Percentiles rank a stretch among this genome's conserved stretches.
Conservation (phyloP, 2,888 invertebrate species). For the Sesamia inferens region DNA sequence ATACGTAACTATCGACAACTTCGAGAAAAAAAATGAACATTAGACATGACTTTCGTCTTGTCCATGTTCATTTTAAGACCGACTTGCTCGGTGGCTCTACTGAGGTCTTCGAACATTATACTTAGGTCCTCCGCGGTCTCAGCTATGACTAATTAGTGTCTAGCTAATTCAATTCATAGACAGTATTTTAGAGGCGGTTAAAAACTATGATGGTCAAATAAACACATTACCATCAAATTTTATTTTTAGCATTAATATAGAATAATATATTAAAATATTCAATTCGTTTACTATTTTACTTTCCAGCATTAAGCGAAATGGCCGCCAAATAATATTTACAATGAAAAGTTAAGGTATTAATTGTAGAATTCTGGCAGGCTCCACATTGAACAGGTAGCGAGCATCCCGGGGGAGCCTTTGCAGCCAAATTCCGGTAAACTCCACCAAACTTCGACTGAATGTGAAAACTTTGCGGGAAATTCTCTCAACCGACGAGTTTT, state of each 20-base stretch:
- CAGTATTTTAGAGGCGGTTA: slow-evolving; percentile 15
- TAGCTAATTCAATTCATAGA: slow-evolving; percentile 17
- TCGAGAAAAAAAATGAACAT: too few species aligned
- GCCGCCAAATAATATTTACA: slow-evolving; percentile 70
- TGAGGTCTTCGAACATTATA: too few species aligned
- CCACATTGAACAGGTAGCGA: slow-evolving; percentile 70
- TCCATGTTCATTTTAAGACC: too few species aligned
- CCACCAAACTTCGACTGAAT: slow-evolving; percentile 73
- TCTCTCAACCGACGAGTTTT: slow-evolving; percentile 69
- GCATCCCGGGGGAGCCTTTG: slow-evolving; percentile 68
- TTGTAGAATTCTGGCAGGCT: slow-evolving; percentile 72
- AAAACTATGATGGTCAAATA: slow-evolving; percentile 30
- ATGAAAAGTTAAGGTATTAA: slow-evolving; percentile 78
- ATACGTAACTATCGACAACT: too few species aligned
- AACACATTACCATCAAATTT: not conserved
- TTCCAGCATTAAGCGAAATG: slow-evolving; percentile 43
- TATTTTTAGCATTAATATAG: not conserved
- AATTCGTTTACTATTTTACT: slow-evolving; percentile 39
- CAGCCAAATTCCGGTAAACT: slow-evolving; percentile 73
- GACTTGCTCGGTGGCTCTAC: too few species aligned
- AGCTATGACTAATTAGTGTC: too few species aligned
- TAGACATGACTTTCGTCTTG: too few species aligned
- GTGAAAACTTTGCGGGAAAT: slow-evolving; percentile 76
- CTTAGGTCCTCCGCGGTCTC: too few species aligned
- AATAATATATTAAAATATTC: not conserved